Conservation (phyloP, 2,797 vertebrate genomes). For the Lerista edwardsae region DNA sequence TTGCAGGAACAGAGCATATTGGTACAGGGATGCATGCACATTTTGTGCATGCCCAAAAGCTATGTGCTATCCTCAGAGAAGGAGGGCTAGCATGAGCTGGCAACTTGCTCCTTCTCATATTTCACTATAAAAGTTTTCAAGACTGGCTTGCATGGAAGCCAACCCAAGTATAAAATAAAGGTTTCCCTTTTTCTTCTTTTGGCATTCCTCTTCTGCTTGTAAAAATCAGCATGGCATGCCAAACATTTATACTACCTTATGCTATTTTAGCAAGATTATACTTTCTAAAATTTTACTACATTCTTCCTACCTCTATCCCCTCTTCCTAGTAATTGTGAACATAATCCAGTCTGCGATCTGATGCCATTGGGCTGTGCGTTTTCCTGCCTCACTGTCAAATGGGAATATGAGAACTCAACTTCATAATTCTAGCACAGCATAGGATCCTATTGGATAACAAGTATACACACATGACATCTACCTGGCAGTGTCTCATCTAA, state of each 20-base stretch:
- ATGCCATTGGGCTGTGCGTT: neutral
- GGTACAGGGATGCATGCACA: neutral
- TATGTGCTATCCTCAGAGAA: neutral
- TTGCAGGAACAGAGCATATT: neutral
- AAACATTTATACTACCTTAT: neutral
- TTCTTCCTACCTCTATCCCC: neutral
- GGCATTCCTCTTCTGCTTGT: neutral
- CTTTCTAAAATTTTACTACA: neutral
- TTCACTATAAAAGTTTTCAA: neutral
- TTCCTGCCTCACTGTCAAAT: neutral
- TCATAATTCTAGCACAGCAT: neutral
- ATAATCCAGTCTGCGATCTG: neutral
- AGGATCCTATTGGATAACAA: neutral
- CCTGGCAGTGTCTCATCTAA: neutral
- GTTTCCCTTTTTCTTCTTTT: neutral
- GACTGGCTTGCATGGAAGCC: neutral
- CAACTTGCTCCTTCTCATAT: neutral
- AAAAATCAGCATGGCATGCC: neutral
- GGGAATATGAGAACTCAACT: neutral
- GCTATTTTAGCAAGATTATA: neutral
- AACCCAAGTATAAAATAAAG: neutral
- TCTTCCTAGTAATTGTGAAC: neutral
- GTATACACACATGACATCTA: neutral
- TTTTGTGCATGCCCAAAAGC: no score
- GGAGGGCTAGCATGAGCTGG: neutral